Evolutionary conservation across 2,888 invertebrate species (phyloP), one percentile per base, ranked within the genome.

Genomic region (Hetaerina titia): DNA sequence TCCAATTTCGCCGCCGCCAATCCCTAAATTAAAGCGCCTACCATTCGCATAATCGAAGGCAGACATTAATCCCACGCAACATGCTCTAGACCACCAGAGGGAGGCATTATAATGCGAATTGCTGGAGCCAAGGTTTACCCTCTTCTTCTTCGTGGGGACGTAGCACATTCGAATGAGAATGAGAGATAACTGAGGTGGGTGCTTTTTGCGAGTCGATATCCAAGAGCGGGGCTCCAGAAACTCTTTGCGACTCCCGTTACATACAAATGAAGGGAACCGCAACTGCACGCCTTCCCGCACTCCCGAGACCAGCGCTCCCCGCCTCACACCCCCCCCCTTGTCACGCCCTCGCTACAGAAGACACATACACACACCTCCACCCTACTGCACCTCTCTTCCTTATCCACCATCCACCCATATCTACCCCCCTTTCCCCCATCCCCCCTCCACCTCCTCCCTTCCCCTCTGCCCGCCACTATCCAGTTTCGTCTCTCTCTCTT

Each of bases 211-310:
- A 31, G 64, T 31, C 31, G 45, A 92, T 31, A 64, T 64, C 17
- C 64, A 25, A 60, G 81, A 81, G 81, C 81, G 81, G 31, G 81
- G 81, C 31, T 81, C 81, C 81, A 31, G 81, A 31, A 81, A 81
- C 81, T 81, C 81, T 81, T 81, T 81, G 92, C 64, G 69, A 69
- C 69, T 92, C 92, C 92, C 92, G 92, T 69, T 92, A 92, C 92
- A 92, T 92, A 92, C 92, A 69, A 92, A 92, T 92, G 92, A 92
- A 92, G 92, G 92, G 69, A 92, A 92, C 92, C 92, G 69, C 92
- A 69, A 74, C 45, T 90, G 69, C 69, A 92, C 69, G 64, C 64
- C 64, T 64, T 63, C 64, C 31, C n/a, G 63, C 11, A 11, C 81
- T 31, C 81, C 81, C 8, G 15, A 15, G 7, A 19, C 81, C 31